Percentiles rank a stretch among this genome's conserved stretches.
Conservation (phyloP, 2,888 invertebrate species). For the Schizaphis graminum region DNA sequence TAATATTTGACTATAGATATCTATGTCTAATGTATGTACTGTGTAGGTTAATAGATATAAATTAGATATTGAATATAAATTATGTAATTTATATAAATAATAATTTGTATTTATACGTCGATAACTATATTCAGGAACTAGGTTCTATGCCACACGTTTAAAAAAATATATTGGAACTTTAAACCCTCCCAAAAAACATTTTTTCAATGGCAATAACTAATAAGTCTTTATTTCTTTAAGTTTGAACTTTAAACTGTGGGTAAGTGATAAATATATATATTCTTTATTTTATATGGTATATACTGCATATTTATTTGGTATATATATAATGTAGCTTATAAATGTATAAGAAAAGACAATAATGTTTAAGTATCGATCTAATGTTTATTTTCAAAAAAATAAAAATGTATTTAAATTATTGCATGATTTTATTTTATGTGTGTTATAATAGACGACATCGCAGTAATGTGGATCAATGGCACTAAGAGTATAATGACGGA, state of each 20-base stretch:
- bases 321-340: background rate
- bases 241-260: background rate
- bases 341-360: background rate
- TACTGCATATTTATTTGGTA: background rate
- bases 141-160: background rate
- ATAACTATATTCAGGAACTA: background rate
- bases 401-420: background rate
- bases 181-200: too few species aligned
- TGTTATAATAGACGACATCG: background rate
- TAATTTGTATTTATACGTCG: background rate
- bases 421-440: background rate
- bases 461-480: slow-evolving; percentile 65
- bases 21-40: background rate
- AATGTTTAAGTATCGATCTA: background rate
- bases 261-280: background rate
- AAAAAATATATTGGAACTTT: background rate
- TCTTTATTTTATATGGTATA: background rate
- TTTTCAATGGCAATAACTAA: background rate
- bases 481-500: slow-evolving; percentile 63
- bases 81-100: background rate
- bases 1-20: background rate
- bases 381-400: background rate
- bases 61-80: background rate
- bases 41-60: background rate
- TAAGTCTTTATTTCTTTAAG: background rate